Evolutionary conservation across 2,797 vertebrate species (phyloP), one percentile per base, ranked within the genome.

Genomic region (Brachyrhaphis roseni): DNA sequence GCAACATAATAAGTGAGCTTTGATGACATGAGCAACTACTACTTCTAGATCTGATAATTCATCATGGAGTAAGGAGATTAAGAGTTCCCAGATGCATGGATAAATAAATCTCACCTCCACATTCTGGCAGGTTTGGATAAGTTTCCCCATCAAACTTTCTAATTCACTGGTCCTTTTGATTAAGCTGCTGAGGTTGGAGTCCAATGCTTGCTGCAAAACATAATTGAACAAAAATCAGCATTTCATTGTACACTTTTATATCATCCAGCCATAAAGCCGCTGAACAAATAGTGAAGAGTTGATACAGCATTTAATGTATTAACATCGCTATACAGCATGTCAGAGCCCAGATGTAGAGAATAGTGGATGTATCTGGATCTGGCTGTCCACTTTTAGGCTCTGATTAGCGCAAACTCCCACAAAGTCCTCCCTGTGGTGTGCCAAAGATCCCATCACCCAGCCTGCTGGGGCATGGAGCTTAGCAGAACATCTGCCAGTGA

Each of bases 101-200:
- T 84, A 88, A 84, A 93, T 87, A 87, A 91, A 91, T 93, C 96
- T 97, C 94, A 99, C 98, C 97, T 99, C 98, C 80, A 99, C 98
- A 49, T 98, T 97, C 75, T 99, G 98, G 93, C 98, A 99, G 75
- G 98, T 99, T 94, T 99, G 98, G 93, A 99, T 99, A 88, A 99
- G 95, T 94, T 99, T 99, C 31, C 97, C 97, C 97, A 99, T 96
- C 89, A 99, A 96, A 82, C 96, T 97, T 96, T 99, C 98, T 95
- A 99, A 95, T 93, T 99, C 98, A 39, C 97, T 98, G 93, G 98
- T 99, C 94, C 98, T 99, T 97, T 99, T 99, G 93, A 99, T 98
- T 93, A 99, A 96, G 92, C 92, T 98, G 94, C 97, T 96, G 90
- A 99, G 98, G 94, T 99, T 99, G 80, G 96, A 97, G 88, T 99